Conservation (phyloP, 2,113 vertebrate species). For the Bubalus kerabau region DNA sequence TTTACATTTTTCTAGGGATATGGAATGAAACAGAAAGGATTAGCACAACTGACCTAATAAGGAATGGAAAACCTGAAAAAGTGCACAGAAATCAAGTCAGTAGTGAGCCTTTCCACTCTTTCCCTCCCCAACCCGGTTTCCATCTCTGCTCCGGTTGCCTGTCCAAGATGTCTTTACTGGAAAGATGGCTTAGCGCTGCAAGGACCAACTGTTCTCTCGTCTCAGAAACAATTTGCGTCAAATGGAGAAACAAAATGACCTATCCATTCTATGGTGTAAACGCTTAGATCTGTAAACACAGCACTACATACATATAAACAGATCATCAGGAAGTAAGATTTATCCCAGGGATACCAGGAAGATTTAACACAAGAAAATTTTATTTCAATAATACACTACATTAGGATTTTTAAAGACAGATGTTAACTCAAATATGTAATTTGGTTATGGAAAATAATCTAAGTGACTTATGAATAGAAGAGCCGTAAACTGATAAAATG, state of each 20-base stretch:
- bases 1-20: neutral
- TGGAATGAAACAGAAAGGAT: neutral
- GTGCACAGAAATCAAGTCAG: neutral
- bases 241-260: neutral
- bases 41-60: neutral
- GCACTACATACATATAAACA: neutral
- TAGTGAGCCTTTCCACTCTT: neutral
- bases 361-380: neutral
- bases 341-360: neutral
- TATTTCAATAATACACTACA: neutral
- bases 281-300: neutral
- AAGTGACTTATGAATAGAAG: neutral
- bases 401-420: neutral
- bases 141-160: neutral
- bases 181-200: neutral
- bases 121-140: neutral
- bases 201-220: neutral
- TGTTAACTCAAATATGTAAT: neutral
- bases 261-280: neutral
- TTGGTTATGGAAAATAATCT: neutral
- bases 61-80: neutral
- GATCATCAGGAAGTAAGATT: neutral
- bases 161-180: neutral
- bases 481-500: neutral
- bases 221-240: neutral